Percentiles rank a stretch among this genome's conserved stretches.
These are phyloP conservation scores for Corella eumyota DNA, from an alignment of 23 tunicate species.

Conservation along the genomic window DNA sequence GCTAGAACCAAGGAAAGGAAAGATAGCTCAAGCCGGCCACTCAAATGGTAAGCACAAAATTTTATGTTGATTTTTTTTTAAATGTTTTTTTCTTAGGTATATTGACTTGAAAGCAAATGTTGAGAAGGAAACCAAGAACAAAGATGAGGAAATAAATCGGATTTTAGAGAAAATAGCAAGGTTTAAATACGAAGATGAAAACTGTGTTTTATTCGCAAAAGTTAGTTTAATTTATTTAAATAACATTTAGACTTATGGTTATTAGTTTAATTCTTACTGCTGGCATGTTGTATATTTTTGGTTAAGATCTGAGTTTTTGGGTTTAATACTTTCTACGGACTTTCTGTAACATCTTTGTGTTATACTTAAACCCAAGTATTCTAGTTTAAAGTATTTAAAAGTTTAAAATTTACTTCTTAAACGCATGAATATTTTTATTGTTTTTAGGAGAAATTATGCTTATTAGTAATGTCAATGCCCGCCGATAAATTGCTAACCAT, in stretches of 20 bases:
- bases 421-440: no score
- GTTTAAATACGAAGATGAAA: conserved; percentile 60
- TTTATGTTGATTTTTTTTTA: background rate
- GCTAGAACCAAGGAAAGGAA: conserved; percentile 38
- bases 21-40: conserved; percentile 44
- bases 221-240: conserved; percentile 6
- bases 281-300: no score
- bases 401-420: background rate
- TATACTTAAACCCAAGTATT: no score
- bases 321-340: no score
- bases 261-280: no score
- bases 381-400: background rate
- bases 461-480: conserved; percentile 86
- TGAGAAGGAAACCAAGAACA: conserved; percentile 5
- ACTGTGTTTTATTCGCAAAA: conserved; percentile 48
- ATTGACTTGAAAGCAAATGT: conserved; percentile 20
- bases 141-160: conserved; percentile 25
- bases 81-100: conserved; percentile 19
- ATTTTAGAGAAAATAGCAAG: conserved; percentile 41
- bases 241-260: no score
- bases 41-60: conserved; percentile 35
- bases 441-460: conserved; percentile 70
- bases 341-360: no score
- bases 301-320: no score
- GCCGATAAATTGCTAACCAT: conserved; percentile 42